Percentiles rank a stretch among this genome's conserved stretches.
Evolutionary conservation across 2,888 invertebrate genomes (phyloP).

Genomic region (Notocelia uddmanniana): DNA sequence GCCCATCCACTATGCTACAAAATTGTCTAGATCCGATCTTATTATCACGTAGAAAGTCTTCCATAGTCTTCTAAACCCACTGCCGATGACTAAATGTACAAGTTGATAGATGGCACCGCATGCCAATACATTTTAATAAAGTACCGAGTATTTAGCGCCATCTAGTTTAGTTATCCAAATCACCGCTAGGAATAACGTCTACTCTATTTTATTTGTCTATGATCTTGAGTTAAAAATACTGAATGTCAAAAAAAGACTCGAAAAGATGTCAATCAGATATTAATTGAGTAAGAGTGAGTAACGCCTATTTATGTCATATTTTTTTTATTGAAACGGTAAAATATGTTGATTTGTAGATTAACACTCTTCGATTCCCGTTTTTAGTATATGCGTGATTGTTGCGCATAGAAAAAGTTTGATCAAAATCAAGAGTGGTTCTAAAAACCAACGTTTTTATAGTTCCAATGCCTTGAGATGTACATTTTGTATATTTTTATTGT

Average conservation of each 20-base stretch:
- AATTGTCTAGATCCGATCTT: no score
- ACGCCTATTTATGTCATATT: slow-evolving; percentile 5
- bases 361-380: neutral
- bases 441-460: slow-evolving; percentile 19
- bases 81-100: no score
- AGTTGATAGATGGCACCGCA: no score
- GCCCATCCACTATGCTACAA: no score
- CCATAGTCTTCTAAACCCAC: no score
- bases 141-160: no score
- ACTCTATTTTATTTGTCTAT: neutral
- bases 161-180: no score
- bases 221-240: neutral
- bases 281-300: neutral
- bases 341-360: neutral
- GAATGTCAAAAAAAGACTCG: slow-evolving; percentile 1
- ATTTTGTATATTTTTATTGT: slow-evolving; percentile 64
- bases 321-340: slow-evolving; percentile 20
- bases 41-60: no score
- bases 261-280: neutral
- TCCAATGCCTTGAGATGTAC: slow-evolving; percentile 51
- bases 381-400: no score
- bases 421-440: neutral
- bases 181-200: no score
- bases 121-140: no score
- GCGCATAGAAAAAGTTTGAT: neutral